Conservation (phyloP, 1,140 invertebrate species). For the Arion vulgaris region DNA sequence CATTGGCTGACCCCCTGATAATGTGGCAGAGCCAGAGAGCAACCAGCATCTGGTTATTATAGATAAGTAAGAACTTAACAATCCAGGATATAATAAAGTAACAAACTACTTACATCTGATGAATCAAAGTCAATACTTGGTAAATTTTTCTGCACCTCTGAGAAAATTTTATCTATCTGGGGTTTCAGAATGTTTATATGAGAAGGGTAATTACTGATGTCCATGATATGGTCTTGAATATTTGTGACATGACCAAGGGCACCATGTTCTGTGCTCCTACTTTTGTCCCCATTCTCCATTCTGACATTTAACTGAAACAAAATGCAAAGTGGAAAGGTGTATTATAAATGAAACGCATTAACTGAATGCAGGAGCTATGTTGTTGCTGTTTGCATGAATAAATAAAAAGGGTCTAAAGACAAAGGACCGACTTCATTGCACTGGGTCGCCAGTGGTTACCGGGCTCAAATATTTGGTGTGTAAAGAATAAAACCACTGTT, state of each 20-base stretch:
- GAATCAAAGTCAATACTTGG: slow-evolving; percentile 66
- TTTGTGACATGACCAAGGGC: not conserved
- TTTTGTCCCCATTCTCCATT: slow-evolving; percentile 37
- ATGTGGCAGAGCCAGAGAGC: too few species aligned
- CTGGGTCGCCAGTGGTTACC: too few species aligned
- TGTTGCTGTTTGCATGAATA: too few species aligned
- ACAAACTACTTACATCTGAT: slow-evolving; percentile 61
- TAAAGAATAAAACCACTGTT: too few species aligned
- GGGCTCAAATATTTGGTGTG: too few species aligned
- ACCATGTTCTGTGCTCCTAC: slow-evolving; percentile 34
- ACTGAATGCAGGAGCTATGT: too few species aligned
- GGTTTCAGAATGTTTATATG: slow-evolving; percentile 54
- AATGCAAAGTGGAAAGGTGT: not conserved
- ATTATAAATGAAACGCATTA: too few species aligned
- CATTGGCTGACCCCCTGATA: too few species aligned
- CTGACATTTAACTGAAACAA: not conserved
- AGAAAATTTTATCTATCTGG: slow-evolving; percentile 65
- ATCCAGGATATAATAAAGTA: not conserved
- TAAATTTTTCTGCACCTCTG: slow-evolving; percentile 64
- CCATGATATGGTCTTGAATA: not conserved
- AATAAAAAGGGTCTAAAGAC: too few species aligned
- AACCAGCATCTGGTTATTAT: too few species aligned
- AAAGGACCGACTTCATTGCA: too few species aligned
- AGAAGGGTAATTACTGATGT: slow-evolving; percentile 19
- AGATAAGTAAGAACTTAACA: too few species aligned